Evolutionary conservation across 2,113 vertebrate species (phyloP).

Genomic region (Machaerirhynchus nigripectus): DNA sequence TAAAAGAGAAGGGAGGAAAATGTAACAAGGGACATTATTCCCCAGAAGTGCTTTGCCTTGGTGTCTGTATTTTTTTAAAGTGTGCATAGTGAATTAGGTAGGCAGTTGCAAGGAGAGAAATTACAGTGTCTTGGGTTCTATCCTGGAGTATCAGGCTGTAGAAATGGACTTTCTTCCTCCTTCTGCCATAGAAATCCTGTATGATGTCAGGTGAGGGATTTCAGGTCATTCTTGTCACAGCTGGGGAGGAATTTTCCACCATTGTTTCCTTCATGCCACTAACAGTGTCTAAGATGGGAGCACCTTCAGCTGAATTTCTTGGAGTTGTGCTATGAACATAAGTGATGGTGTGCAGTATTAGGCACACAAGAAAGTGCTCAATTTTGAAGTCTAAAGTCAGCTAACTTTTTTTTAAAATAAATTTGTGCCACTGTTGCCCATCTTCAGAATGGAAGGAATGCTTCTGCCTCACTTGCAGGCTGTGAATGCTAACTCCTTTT

Average conservation of each 20-base stretch:
- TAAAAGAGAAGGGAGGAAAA: neutral
- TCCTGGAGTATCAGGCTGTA: neutral
- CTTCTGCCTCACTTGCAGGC: neutral
- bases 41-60: neutral
- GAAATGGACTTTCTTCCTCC: neutral
- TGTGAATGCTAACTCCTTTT: neutral
- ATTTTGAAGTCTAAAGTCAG: neutral
- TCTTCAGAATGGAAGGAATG: neutral
- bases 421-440: neutral
- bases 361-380: neutral
- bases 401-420: neutral
- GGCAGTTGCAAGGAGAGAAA: neutral
- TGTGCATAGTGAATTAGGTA: neutral
- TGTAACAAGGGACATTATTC: neutral
- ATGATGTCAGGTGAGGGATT: neutral
- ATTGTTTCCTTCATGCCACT: neutral
- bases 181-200: neutral
- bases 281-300: neutral
- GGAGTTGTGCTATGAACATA: neutral
- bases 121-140: neutral
- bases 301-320: neutral
- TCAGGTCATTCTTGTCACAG: neutral
- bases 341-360: neutral
- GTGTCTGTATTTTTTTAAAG: neutral
- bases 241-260: neutral